Evolutionary conservation across 2,113 vertebrate species (phyloP), one percentile per base, ranked within the genome.

Genomic region (Poecilia latipinna): DNA sequence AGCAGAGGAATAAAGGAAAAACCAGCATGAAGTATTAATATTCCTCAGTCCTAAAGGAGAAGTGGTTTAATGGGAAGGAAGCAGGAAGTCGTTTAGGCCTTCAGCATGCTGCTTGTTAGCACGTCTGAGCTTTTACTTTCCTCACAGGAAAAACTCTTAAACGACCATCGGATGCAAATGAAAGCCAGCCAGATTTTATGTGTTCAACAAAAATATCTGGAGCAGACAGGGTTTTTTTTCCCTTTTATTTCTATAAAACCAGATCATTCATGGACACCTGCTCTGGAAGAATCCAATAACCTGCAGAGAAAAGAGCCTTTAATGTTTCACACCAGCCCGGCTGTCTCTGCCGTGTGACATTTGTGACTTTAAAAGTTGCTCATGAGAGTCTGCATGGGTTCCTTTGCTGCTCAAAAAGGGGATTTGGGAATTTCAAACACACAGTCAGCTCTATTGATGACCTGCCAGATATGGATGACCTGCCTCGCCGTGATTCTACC

Each of bases 1-100:
- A 54, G 6, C 12, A 29, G n/a, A 37, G 64, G 67, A 72, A 61
- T 33, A 62, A 72, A 79, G 84, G 68, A 66, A 84, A 84, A 67
- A 68, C 82, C 79, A 87, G 86, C 85, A 90, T 75, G 85, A 90
- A 86, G 84, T 83, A 89, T 88, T 88, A 85, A 72, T 80, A 77
- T 86, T 82, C 80, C 76, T 92, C 86, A 89, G 10, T n/a, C 22
- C 69, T 64, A 86, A 78, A 74, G 72, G 70, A 17, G 74, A 68
- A 61, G 82, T 37, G 68, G 78, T 74, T 61, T 80, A 57, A 73
- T 72, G 75, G 62, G 84, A 81, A 87, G 44, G 44, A 48, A 79
- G 71, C 7, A 32, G 37, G 76, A 88, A 70, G 35, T 37, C 60
- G 72, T 57, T 24, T 24, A 57, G 39, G 31, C 3, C 61, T 70